Evolutionary conservation across 2,797 vertebrate species (phyloP).

Genomic region (Lutjanus argentimaculatus): DNA sequence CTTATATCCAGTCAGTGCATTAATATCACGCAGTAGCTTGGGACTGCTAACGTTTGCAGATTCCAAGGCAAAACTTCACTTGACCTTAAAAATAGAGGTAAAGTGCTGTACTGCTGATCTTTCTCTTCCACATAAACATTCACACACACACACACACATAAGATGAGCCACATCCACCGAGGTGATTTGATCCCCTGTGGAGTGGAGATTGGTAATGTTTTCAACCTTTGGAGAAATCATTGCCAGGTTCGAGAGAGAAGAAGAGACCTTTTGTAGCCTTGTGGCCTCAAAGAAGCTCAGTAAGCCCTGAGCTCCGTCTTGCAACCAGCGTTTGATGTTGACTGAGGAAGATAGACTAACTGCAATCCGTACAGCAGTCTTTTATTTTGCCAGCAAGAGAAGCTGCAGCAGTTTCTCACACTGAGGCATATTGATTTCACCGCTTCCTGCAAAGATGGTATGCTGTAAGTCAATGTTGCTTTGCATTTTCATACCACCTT

Average conservation of each 20-base stretch:
- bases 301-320: conserved; percentile 23
- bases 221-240: conserved; percentile 48
- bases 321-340: conserved; percentile 42
- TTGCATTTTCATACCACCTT: conserved; percentile 55
- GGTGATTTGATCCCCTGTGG: conserved; percentile 39
- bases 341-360: conserved; percentile 42
- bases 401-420: conserved; percentile 42
- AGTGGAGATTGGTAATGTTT: conserved; percentile 54
- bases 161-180: conserved; percentile 25
- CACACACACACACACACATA: conserved; percentile 11
- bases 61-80: conserved; percentile 41
- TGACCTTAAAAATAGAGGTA: conserved; percentile 39
- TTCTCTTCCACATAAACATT: conserved; percentile 20
- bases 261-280: conserved; percentile 21
- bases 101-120: conserved; percentile 28
- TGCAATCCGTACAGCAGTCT: conserved; percentile 26
- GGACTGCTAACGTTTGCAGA: conserved; percentile 24
- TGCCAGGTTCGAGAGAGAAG: conserved; percentile 42
- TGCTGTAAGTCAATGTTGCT: conserved; percentile 45
- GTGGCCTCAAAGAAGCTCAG: conserved; percentile 37
- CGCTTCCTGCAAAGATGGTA: conserved; percentile 39
- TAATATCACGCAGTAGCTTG: conserved; percentile 18
- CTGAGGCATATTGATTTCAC: conserved; percentile 54
- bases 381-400: conserved; percentile 50
- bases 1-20: conserved; percentile 5